Conservation (phyloP, 2,797 vertebrate genomes). For the Hoplostethus atlanticus region DNA sequence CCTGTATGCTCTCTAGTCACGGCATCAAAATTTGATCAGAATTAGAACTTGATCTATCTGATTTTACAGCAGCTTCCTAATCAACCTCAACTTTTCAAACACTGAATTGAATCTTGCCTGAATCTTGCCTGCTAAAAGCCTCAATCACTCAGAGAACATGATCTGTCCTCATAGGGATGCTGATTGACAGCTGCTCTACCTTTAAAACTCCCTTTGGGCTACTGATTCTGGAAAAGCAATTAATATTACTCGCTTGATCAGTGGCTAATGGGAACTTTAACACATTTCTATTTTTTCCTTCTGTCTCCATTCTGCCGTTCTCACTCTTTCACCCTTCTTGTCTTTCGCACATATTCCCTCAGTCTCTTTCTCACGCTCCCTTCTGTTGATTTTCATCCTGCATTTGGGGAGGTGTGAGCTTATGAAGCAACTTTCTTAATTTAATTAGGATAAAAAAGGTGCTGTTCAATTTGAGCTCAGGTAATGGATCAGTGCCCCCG, state of each 20-base stretch:
- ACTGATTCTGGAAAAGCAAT: constrained; percentile 31
- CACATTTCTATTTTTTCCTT: constrained; percentile 7
- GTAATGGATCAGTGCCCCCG: constrained; percentile 66
- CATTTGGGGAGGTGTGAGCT: constrained; percentile 45
- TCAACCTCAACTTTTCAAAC: not conserved
- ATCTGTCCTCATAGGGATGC: constrained; percentile 9
- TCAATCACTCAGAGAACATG: not conserved
- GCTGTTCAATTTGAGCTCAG: constrained; percentile 59
- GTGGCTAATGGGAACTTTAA: constrained; percentile 21
- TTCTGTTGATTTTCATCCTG: not conserved
- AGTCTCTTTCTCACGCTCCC: constrained; percentile 2
- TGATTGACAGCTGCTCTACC: constrained; percentile 24
- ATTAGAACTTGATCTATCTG: too few relatives aligned
- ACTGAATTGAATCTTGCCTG: constrained; percentile 4
- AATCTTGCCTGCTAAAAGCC: constrained; percentile 2
- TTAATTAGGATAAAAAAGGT: constrained; percentile 71
- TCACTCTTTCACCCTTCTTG: not conserved
- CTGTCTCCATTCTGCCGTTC: not conserved
- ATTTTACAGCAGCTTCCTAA: constrained; percentile 6
- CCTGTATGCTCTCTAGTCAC: not conserved
- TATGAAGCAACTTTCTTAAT: constrained; percentile 70
- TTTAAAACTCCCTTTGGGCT: constrained; percentile 12
- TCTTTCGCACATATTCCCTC: not conserved
- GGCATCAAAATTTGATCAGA: not conserved
- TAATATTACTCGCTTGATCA: constrained; percentile 27